Percentiles rank a stretch among this genome's conserved stretches.
Evolutionary conservation across 1,140 invertebrate genomes (phyloP).

Genomic region (Neodiprion fabricii): DNA sequence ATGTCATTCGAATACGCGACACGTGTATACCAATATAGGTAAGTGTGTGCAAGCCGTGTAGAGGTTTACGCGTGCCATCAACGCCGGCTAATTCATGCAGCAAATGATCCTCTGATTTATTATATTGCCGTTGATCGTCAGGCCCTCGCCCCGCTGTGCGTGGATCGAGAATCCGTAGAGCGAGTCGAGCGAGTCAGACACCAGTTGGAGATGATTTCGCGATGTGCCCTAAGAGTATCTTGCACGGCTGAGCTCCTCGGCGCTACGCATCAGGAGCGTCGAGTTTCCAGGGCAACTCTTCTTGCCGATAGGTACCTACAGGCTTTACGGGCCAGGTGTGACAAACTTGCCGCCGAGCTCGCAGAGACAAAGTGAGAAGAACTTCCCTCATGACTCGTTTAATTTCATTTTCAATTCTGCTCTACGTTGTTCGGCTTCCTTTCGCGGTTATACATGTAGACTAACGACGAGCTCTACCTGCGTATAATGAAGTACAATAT

Average conservation of each 20-base stretch:
- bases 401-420: not conserved
- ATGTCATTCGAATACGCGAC: too few species aligned
- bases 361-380: constrained; percentile 54
- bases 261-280: constrained; percentile 53
- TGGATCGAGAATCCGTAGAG: constrained; percentile 55
- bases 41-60: not conserved
- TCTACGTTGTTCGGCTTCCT: not conserved
- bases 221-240: constrained; percentile 51
- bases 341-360: constrained; percentile 49
- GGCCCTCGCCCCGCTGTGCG: constrained; percentile 53
- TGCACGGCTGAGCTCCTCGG: constrained; percentile 55
- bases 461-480: too few species aligned
- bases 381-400: not conserved
- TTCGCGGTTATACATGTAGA: not conserved
- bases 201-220: constrained; percentile 52
- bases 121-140: constrained; percentile 30
- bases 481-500: too few species aligned
- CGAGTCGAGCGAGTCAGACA: constrained; percentile 50
- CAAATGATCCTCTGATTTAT: not conserved
- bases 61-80: not conserved
- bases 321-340: constrained; percentile 46
- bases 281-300: constrained; percentile 48
- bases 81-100: not conserved
- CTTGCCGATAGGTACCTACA: constrained; percentile 54
- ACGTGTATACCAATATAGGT: too few species aligned